Evolutionary conservation across 2,888 invertebrate genomes (phyloP), one percentile per base, ranked within the genome.

Genomic region (Caenorhabditis zanzibari): DNA sequence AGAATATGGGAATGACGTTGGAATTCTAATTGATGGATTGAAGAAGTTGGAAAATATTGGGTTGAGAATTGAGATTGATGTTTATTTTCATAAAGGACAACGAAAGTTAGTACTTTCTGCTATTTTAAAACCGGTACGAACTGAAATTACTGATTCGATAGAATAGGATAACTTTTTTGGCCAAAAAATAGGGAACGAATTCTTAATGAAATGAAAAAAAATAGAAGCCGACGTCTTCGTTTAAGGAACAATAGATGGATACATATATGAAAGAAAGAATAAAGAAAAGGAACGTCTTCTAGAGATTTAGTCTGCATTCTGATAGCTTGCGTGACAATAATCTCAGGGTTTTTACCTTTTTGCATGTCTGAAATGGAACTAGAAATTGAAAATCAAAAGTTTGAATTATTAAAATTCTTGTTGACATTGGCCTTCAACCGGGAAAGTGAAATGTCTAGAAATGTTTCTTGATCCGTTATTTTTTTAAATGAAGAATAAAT

Each of bases 1-100:
- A 44, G 44, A 14, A 44, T 38, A 69, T n/a, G 52, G 24, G 41
- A 44, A 41, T 73, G 73, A 73, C 73, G 73, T 73, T 38, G 54
- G 16, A 26, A 1, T 28, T 56, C 38, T 61, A 73, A 73, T 73
- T 35, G 35, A 35, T 22, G 72, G 49, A 32, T 49, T 49, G 12
- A 14, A 35, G 32, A 35, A 26, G n/a, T 16, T 24, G 12, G 52
- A 52, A 56, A 32, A 16, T 56, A 32, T n/a, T n/a, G n/a, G n/a
- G 28, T 28, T 14, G 56, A 32, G 10, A 38, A 38, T 38, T 38
- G n/a, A n/a, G n/a, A n/a, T n/a, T n/a, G n/a, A n/a, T n/a, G n/a
- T n/a, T n/a, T n/a, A n/a, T n/a, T n/a, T n/a, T n/a, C n/a, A n/a
- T n/a, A n/a, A n/a, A n/a, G n/a, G n/a, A n/a, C n/a, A n/a, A n/a